Percentiles rank a stretch among this genome's conserved stretches.
phyloP scores from a whole-genome alignment of 2,888 invertebrate species.

The Epirrita christyi region DNA sequence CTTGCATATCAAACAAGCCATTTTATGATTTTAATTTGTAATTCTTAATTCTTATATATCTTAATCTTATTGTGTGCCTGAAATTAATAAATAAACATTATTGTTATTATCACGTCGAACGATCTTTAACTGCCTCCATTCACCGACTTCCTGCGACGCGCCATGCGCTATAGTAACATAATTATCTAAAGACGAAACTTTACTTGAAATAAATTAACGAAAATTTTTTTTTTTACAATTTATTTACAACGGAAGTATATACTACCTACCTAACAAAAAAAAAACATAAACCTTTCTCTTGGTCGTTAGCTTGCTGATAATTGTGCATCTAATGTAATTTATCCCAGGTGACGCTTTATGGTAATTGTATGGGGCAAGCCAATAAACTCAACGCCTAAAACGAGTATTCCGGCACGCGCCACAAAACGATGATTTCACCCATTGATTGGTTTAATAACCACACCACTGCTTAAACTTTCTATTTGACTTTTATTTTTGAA shows the following conservation, averaged over 20 bases:
- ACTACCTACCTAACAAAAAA: slow-evolving; percentile 61
- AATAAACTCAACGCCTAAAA: slow-evolving; percentile 66
- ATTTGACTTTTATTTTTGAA: slow-evolving; percentile 16
- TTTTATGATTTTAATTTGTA: too few species aligned
- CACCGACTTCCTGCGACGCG: too few species aligned
- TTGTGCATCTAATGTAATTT: slow-evolving; percentile 57
- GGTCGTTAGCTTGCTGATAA: slow-evolving; percentile 42
- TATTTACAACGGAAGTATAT: slow-evolving; percentile 50
- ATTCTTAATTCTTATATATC: too few species aligned
- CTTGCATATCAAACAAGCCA: too few species aligned
- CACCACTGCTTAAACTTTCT: slow-evolving; percentile 53
- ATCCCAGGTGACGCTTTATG: slow-evolving; percentile 75
- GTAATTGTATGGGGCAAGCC: slow-evolving; percentile 64
- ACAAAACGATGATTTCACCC: slow-evolving; percentile 25
- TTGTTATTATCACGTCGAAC: too few species aligned
- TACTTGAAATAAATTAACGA: too few species aligned
- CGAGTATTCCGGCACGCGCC: slow-evolving; percentile 52
- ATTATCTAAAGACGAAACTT: too few species aligned
- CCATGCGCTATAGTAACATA: too few species aligned
- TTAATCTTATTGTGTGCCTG: too few species aligned
- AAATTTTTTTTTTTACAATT: too few species aligned
- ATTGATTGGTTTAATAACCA: slow-evolving; percentile 47
- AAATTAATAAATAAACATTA: too few species aligned
- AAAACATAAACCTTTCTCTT: slow-evolving; percentile 64
- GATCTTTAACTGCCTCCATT: too few species aligned